Base-by-base conservation (phyloP, 2,888 invertebrate genomes). In the Lepidochitona cinerea region DNA sequence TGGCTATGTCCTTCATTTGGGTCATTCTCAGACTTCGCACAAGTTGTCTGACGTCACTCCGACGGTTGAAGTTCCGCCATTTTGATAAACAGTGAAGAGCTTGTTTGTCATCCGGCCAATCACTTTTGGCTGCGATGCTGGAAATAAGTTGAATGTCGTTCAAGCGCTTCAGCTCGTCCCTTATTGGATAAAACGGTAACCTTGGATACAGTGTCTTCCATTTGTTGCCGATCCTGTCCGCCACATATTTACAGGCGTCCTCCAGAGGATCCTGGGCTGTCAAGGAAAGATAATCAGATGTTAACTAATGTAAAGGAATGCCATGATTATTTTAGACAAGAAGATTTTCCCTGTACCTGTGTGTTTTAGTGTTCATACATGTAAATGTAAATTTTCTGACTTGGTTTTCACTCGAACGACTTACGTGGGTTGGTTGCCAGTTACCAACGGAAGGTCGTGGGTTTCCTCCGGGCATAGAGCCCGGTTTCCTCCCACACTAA, bases 121-220 rank as follows among this genome's bases (percentile, higher is more conserved):
- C 86, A 64, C 81, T 73, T 35, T 81, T 77, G 18, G 83, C 82
- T 23, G 82, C 81, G 37, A 84, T 79, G 18, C 77, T 76, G 75
- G 85, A 85, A 37, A 85, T 80, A n/a, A 83, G 78, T 72, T 85
- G 84, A 53, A 87, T 80, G 75, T 88, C 88, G 9, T 68, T 75
- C 65, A 78, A 74, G 41, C 81, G 78, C 70, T 83, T 82, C 36
- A 76, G 75, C 0, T 64, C 49, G 37, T 85, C 86, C 37, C 88
- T 79, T 7, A 79, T 76, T 14, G 88, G 88, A 53, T 78, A 77
- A 74, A 87, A 87, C 7, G 88, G 87, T 73, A 88, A 76, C 70
- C 79, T 75, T 26, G 79, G 81, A 70, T 88, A 88, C 12, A 88
- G 79, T 52, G 76, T 74, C 66, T 80, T 84, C 87, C 87, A 88